Evolutionary conservation across 1,140 invertebrate species (phyloP).

Genomic region (Drosophila sturtevanti): DNA sequence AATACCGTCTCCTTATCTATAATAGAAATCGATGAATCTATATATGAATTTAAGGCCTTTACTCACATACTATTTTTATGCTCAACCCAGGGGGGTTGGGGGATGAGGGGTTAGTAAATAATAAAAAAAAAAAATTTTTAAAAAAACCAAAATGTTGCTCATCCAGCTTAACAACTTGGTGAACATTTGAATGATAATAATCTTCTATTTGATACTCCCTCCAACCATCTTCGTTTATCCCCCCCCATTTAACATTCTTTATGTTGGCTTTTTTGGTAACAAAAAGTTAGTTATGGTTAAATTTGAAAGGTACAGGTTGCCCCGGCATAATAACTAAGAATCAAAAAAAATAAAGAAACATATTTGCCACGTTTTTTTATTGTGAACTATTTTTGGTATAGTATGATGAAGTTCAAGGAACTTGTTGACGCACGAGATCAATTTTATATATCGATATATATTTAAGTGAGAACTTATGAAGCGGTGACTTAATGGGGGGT

Average conservation of each 20-base stretch:
- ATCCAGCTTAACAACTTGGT: constrained; percentile 10
- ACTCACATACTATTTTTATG: constrained; percentile 16
- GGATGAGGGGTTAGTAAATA: too few species aligned
- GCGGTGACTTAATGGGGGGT: constrained; percentile 10
- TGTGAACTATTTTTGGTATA: constrained; percentile 13
- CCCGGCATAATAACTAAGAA: constrained; percentile 11
- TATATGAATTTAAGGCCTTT: background rate
- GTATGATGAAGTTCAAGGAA: constrained; percentile 71
- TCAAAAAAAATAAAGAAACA: constrained; percentile 3
- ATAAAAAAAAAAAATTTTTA: background rate
- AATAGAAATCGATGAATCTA: constrained; percentile 11
- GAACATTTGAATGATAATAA: constrained; percentile 17
- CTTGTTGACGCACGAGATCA: constrained; percentile 41
- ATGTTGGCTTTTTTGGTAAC: background rate
- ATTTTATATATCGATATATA: constrained; percentile 13
- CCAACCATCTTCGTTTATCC: background rate
- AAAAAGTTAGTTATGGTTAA: constrained; percentile 9
- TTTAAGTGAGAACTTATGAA: constrained; percentile 7
- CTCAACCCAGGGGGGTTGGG: background rate
- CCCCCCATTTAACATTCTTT: background rate
- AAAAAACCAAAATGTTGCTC: constrained; percentile 1
- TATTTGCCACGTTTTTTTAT: constrained; percentile 35
- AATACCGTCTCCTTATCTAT: background rate
- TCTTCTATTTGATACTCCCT: background rate
- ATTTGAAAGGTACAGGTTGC: constrained; percentile 17